Percentiles rank a stretch among this genome's conserved stretches.
phyloP scores from a whole-genome alignment of 2,797 vertebrate species.

The Xenops minutus region DNA sequence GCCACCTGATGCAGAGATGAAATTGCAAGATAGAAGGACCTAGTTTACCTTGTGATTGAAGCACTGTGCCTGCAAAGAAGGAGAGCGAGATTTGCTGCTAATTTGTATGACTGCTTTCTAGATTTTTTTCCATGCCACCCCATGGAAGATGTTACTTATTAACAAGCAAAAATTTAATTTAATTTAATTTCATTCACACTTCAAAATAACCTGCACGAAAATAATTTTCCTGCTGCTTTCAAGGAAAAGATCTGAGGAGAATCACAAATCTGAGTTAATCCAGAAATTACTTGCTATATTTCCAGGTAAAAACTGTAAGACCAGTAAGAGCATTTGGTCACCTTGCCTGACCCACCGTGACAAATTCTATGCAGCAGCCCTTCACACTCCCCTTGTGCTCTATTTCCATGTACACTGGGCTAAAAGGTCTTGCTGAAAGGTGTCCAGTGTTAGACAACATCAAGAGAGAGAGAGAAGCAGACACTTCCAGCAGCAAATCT shows the following conservation, averaged over 20 bases:
- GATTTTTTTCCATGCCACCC: neutral
- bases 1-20: neutral
- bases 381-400: neutral
- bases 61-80: neutral
- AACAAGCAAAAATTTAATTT: constrained; percentile 17
- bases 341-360: fast-evolving
- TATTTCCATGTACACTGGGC: neutral
- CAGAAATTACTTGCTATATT: neutral
- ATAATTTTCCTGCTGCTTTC: neutral
- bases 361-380: neutral
- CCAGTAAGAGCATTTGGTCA: neutral
- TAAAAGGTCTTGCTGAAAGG: constrained; percentile 17
- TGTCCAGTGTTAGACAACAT: neutral
- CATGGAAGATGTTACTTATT: neutral
- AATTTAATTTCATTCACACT: neutral
- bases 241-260: neutral
- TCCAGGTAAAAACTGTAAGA: neutral
- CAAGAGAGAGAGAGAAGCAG: neutral
- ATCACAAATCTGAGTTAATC: neutral
- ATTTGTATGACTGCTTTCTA: neutral
- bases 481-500: constrained; percentile 20
- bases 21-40: neutral
- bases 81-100: neutral
- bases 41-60: neutral
- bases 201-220: neutral